Evolutionary conservation across 2,888 invertebrate genomes (phyloP).

Genomic region (Parnassius mnemosyne): DNA sequence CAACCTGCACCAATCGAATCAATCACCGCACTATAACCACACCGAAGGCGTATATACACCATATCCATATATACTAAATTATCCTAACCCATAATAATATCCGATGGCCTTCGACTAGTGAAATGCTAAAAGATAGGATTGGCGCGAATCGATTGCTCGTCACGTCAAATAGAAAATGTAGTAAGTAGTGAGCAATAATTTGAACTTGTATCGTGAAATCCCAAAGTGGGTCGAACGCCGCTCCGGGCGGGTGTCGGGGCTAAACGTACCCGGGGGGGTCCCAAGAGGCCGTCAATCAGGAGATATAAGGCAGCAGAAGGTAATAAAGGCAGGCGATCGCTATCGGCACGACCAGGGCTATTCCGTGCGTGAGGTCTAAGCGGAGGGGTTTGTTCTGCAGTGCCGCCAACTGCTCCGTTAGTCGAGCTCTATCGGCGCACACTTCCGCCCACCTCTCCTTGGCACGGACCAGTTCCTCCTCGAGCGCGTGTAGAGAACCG

Average conservation of each 20-base stretch:
- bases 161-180: slow-evolving; percentile 25
- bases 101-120: neutral
- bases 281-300: slow-evolving; percentile 83
- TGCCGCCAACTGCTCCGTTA: slow-evolving; percentile 81
- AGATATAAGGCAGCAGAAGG: slow-evolving; percentile 79
- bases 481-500: slow-evolving; percentile 82
- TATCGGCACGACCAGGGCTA: slow-evolving; percentile 81
- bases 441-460: slow-evolving; percentile 86
- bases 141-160: neutral
- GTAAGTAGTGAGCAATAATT: slow-evolving; percentile 41
- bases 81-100: slow-evolving; percentile 13
- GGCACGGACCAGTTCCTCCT: slow-evolving; percentile 86
- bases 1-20: slow-evolving; percentile 1
- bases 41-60: too few relatives aligned
- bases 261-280: slow-evolving; percentile 76
- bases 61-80: slow-evolving; percentile 14
- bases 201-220: slow-evolving; percentile 19
- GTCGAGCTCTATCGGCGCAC: slow-evolving; percentile 81
- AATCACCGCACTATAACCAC: neutral
- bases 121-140: slow-evolving; percentile 2
- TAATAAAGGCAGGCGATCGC: slow-evolving; percentile 81
- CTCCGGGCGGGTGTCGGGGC: slow-evolving; percentile 34
- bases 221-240: slow-evolving; percentile 19
- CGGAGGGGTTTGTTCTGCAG: slow-evolving; percentile 81
- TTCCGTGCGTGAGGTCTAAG: slow-evolving; percentile 78